Percentiles rank a stretch among this genome's conserved stretches.
phyloP scores from a whole-genome alignment of 2,797 vertebrate genomes.

The Protosalanx chinensis region DNA sequence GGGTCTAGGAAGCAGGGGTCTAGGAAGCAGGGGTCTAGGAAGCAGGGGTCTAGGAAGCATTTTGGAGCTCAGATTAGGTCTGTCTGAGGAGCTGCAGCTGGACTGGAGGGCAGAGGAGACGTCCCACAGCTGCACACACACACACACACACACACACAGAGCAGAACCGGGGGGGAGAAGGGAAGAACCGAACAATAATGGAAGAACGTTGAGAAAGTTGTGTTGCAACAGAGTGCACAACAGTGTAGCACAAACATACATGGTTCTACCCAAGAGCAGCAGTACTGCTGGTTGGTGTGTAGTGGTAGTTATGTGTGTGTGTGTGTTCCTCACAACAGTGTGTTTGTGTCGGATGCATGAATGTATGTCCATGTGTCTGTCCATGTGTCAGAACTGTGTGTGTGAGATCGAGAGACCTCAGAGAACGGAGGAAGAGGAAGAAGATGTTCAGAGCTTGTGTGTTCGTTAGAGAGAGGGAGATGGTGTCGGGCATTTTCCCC shows the following conservation, averaged over 20 bases:
- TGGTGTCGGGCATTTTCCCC: too few species aligned
- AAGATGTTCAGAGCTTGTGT: too few species aligned
- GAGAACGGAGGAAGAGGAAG: too few species aligned
- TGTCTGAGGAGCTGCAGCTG: conserved; percentile 84
- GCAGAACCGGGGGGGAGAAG: conserved; percentile 1
- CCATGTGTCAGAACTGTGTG: too few species aligned
- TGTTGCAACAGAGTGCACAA: too few species aligned
- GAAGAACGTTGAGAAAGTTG: background rate
- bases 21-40: too few species aligned
- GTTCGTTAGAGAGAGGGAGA: too few species aligned
- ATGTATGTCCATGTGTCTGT: conserved; percentile 4
- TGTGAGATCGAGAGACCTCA: too few species aligned
- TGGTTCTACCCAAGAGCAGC: too few species aligned
- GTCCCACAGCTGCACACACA: conserved; percentile 10
- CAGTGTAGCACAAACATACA: too few species aligned
- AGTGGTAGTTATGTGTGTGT: background rate
- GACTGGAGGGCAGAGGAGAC: conserved; percentile 59
- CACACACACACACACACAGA: background rate
- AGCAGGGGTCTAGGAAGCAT: conserved; percentile 69
- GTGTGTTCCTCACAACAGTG: background rate
- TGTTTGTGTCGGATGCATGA: background rate
- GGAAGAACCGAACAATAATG: background rate
- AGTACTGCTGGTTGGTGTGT: background rate
- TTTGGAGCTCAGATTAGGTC: conserved; percentile 76
- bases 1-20: too few species aligned